These are phyloP conservation scores for Leucoraja erinaceus DNA, from an alignment of 2,113 vertebrate species.

Conservation along the genomic window DNA sequence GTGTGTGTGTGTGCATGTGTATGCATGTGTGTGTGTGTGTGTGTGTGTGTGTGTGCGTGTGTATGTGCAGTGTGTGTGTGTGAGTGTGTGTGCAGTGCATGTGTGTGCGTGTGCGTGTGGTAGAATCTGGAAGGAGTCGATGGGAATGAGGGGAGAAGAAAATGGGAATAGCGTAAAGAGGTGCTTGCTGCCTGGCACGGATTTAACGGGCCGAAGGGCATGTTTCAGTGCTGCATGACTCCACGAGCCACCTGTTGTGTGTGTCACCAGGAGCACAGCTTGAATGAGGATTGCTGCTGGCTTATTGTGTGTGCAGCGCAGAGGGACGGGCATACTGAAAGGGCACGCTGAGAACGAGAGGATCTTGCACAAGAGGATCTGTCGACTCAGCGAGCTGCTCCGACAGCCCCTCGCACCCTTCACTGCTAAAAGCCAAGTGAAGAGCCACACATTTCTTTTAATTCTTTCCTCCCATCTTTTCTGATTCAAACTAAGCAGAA, in stretches of 20 bases:
- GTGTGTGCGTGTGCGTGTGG: too few species aligned
- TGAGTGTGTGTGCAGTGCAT: too few species aligned
- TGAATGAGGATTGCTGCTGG: background rate
- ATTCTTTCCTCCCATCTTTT: constrained; percentile 32
- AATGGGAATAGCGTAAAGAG: too few species aligned
- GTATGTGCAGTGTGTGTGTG: too few species aligned
- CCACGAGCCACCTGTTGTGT: background rate
- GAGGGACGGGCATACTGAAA: background rate
- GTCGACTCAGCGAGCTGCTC: constrained; percentile 1
- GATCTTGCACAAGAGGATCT: background rate
- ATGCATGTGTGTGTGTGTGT: too few species aligned
- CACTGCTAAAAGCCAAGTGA: constrained; percentile 26
- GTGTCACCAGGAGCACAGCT: background rate
- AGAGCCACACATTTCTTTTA: background rate
- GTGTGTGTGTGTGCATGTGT: too few species aligned
- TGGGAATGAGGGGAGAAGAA: too few species aligned
- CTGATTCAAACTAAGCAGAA: constrained; percentile 37
- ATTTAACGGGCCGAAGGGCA: too few species aligned
- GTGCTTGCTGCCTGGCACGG: too few species aligned
- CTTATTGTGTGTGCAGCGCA: background rate
- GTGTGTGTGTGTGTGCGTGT: too few species aligned
- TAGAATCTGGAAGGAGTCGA: too few species aligned
- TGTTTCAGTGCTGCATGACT: too few species aligned
- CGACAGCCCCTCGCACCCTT: background rate
- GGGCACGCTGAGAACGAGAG: background rate